A percentile compares a stretch with the other conserved stretches of the same genome.
These are phyloP conservation scores for Pammene aurita DNA, from an alignment of 2,888 invertebrate genomes.

Conservation along the genomic window DNA sequence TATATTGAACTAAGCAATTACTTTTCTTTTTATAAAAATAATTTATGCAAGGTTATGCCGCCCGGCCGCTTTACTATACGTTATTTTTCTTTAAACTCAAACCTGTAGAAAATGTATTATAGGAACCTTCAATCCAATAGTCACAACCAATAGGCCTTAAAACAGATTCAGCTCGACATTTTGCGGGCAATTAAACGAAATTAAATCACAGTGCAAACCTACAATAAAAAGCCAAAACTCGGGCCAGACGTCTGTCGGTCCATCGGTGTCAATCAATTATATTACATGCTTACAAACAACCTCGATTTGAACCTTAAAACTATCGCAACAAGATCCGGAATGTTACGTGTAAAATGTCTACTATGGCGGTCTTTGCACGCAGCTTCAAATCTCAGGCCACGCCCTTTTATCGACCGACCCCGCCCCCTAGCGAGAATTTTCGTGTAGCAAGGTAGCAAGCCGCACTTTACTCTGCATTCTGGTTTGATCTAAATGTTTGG, in stretches of 20 bases:
- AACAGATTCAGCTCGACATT: neutral
- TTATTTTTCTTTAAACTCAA: too few species aligned
- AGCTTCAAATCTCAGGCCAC: conserved; percentile 66
- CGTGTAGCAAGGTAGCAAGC: conserved; percentile 48
- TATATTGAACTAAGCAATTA: too few species aligned
- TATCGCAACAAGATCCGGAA: neutral
- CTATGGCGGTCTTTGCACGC: conserved; percentile 54
- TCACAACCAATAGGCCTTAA: neutral
- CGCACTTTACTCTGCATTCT: conserved; percentile 49
- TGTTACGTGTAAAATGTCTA: neutral
- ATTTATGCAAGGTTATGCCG: too few species aligned
- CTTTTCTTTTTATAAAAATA: too few species aligned
- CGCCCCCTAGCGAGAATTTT: conserved; percentile 71
- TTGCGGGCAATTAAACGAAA: conserved; percentile 37
- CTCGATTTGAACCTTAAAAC: neutral
- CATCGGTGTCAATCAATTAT: conserved; percentile 80
- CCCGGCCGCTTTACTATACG: too few species aligned
- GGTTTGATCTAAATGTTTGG: conserved; percentile 25
- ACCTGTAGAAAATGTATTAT: too few species aligned
- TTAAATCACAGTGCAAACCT: conserved; percentile 43
- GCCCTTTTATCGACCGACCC: conserved; percentile 72
- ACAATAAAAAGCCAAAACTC: conserved; percentile 73
- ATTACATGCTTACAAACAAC: conserved; percentile 43
- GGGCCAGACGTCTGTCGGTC: conserved; percentile 72
- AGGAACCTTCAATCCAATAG: too few species aligned